Evolutionary conservation across 2,888 invertebrate species (phyloP), one percentile per base, ranked within the genome.

Genomic region (Nemotelus nigrinus): DNA sequence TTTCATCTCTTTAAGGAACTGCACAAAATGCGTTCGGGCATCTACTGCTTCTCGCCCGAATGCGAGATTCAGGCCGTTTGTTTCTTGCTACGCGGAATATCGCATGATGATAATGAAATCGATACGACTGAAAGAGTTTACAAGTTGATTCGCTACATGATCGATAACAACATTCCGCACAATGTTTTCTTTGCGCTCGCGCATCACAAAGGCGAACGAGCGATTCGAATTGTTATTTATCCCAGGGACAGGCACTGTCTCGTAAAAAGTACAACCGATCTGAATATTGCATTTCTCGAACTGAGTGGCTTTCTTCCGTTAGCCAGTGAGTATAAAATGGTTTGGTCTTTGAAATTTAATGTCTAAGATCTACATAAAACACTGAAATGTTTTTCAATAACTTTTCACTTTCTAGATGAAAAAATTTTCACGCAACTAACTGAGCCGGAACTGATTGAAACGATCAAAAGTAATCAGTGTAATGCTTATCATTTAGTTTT

Each of bases 251-350:
- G 89, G 47, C 88, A 87, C 64, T 86, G 84, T 53, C 90, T 90
- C 0, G 84, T 88, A 0, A 94, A 94, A 84, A 88, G 90, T 77
- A 83, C 90, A 25, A 84, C 83, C 0, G 88, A 87, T 2, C 91
- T 93, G 78, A 91, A 92, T 88, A 89, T 93, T 8, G 96, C 94
- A n/a, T 90, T 91, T 47, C 92, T 92, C 82, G 96, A 96, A 85
- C 84, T 95, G 0, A 92, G 92, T 82, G 95, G 96, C 3, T 94
- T 93, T 87, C 88, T 95, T 77, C 90, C 92, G 0, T 87, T 94
- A 2, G 92, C 90, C 86, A 88, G 93, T 93, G 85, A 89, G 88
- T 86, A 45, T 44, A 63, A 4, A 63, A 4, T 70, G 41, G 5
- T 2, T 3, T 4, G 44, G 0, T 57, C 25, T 7, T 7, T 57